phyloP scores from a whole-genome alignment of 2,888 invertebrate species.

The Cyaniris semiargus region DNA sequence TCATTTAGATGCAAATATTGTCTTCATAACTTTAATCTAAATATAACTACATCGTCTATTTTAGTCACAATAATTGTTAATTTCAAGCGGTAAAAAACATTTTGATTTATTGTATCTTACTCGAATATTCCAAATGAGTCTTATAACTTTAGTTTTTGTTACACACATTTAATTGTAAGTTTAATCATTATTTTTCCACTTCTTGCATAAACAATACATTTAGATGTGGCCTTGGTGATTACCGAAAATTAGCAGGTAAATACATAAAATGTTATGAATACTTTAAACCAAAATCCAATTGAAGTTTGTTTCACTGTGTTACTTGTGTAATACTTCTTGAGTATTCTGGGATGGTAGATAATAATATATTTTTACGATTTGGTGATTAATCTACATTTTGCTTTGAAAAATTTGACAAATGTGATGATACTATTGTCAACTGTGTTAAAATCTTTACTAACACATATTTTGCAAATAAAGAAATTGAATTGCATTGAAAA shows the following conservation, averaged over 20 bases:
- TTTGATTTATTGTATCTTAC: background rate
- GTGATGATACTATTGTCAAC: too few species aligned
- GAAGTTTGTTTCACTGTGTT: background rate
- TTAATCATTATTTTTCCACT: background rate
- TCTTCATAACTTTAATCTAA: background rate
- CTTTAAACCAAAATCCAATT: background rate
- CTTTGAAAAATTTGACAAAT: too few species aligned
- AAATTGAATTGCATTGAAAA: too few species aligned
- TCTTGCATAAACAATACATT: background rate
- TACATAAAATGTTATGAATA: background rate
- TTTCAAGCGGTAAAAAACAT: background rate
- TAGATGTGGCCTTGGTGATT: background rate
- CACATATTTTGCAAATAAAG: too few species aligned
- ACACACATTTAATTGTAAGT: background rate
- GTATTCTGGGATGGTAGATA: too few species aligned
- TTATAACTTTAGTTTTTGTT: background rate
- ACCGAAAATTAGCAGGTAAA: background rate
- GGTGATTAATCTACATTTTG: too few species aligned
- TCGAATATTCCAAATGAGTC: background rate
- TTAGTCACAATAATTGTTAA: background rate
- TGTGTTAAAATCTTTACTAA: too few species aligned
- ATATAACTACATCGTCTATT: background rate
- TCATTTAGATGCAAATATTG: background rate
- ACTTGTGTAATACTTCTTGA: too few species aligned
- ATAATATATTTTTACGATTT: too few species aligned